These are phyloP conservation scores for Rhagonycha lutea DNA, from an alignment of 2,888 invertebrate genomes.

Conservation along the genomic window DNA sequence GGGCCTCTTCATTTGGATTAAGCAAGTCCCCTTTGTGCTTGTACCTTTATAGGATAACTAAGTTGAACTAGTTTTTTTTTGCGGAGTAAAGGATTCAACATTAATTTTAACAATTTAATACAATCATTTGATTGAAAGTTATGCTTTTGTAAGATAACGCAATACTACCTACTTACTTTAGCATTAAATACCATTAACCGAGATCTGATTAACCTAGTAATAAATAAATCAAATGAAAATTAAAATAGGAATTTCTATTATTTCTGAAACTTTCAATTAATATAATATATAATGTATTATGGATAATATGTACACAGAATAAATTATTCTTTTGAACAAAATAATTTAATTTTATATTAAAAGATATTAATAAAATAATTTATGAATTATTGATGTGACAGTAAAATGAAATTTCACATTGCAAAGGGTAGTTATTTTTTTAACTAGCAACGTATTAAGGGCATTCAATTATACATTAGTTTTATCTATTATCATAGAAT, in stretches of 20 bases:
- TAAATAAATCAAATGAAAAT: not conserved
- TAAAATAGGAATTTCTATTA: not conserved
- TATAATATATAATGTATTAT: not conserved
- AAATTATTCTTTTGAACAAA: not conserved
- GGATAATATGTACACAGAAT: not conserved
- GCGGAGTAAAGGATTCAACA: not conserved
- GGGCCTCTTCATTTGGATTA: no score
- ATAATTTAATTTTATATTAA: not conserved
- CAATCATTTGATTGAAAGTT: not conserved
- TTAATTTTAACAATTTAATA: not conserved
- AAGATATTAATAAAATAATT: not conserved
- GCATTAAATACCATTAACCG: not conserved
- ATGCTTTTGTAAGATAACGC: not conserved
- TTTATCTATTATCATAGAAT: not conserved
- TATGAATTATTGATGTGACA: not conserved
- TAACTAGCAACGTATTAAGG: not conserved
- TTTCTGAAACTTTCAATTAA: not conserved
- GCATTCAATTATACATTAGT: not conserved
- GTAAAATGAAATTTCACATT: not conserved
- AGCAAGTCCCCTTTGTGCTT: no score
- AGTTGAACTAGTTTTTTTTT: not conserved
- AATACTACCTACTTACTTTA: not conserved
- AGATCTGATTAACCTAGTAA: not conserved
- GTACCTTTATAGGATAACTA: not conserved
- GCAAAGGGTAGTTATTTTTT: not conserved